Evolutionary conservation across 2,797 vertebrate species (phyloP).

Genomic region (Gymnodraco acuticeps): DNA sequence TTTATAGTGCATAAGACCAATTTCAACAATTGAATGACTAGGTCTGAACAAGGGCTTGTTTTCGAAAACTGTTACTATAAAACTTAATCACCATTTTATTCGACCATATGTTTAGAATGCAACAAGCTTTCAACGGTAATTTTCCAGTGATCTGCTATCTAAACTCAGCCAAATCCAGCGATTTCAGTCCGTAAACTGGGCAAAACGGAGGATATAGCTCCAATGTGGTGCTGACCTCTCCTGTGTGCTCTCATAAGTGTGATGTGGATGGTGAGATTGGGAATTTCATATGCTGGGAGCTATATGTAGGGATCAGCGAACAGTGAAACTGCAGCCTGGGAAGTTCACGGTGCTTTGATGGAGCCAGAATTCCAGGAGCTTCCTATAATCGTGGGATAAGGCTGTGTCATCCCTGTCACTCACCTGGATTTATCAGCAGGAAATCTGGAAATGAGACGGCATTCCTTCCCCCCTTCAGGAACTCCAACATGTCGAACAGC

Average conservation of each 20-base stretch:
- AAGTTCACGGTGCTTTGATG: constrained; percentile 71
- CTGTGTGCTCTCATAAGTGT: constrained; percentile 14
- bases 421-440: constrained; percentile 85
- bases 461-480: constrained; percentile 69
- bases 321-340: constrained; percentile 55
- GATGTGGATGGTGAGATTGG: constrained; percentile 37
- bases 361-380: constrained; percentile 76
- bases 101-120: constrained; percentile 33
- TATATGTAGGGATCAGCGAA: constrained; percentile 43
- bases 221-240: constrained; percentile 35
- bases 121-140: constrained; percentile 36
- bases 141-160: constrained; percentile 54
- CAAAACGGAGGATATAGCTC: constrained; percentile 29
- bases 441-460: constrained; percentile 82
- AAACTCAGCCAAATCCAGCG: constrained; percentile 44
- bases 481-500: constrained; percentile 30
- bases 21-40: constrained; percentile 17
- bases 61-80: constrained; percentile 32
- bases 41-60: constrained; percentile 8
- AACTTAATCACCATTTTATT: constrained; percentile 41
- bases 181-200: constrained; percentile 21
- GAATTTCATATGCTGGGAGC: constrained; percentile 65
- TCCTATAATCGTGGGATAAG: constrained; percentile 79
- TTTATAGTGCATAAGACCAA: constrained; percentile 7
- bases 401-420: constrained; percentile 84